Evolutionary conservation across 1,140 invertebrate genomes (phyloP), one percentile per base, ranked within the genome.

Genomic region (Druon quercuslanigerum): DNA sequence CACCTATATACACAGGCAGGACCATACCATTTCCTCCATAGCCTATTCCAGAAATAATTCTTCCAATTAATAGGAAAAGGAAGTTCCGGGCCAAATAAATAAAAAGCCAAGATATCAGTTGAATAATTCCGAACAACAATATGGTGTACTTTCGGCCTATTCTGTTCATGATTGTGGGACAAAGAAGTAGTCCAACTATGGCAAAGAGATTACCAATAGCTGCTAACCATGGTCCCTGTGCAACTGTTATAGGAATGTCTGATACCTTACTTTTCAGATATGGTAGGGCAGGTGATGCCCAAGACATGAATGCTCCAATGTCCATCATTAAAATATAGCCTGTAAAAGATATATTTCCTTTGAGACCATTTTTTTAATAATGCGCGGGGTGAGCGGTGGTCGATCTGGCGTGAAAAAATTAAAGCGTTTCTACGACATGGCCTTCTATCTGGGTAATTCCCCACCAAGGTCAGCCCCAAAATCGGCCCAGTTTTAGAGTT

Each of bases 1-100:
- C 93, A 17, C 90, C 92, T 8, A 93, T 83, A 80, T 94, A 94
- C 50, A 93, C 90, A 1, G 92, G 91, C 0, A 87, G 89, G 17
- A 90, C 87, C 20, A 93, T 91, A 76, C 90, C 5, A 33, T 3
- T 92, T 14, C 91, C 86, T 51, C 93, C 88, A 7, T 92, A 93
- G 85, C 87, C 90, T 73, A 94, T 74, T 19, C 94, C 93, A 73
- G 84, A 86, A 57, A 88, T 71, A 56, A 90, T 86, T n/a, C 88
- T 79, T 0, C 86, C 88, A 25, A 82, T 81, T 81, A 87, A 89
- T 0, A 90, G 76, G 17, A 87, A 76, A 9, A 19, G 40, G 76
- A 84, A 81, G 17, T 81, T 85, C 2, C 52, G 81, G 11, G 84
- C 84, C 1, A 76, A 80, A 19, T 88, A 87, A 25, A 90, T 87